phyloP scores from a whole-genome alignment of 1,140 invertebrate species.

The Cheumatopsyche charites region DNA sequence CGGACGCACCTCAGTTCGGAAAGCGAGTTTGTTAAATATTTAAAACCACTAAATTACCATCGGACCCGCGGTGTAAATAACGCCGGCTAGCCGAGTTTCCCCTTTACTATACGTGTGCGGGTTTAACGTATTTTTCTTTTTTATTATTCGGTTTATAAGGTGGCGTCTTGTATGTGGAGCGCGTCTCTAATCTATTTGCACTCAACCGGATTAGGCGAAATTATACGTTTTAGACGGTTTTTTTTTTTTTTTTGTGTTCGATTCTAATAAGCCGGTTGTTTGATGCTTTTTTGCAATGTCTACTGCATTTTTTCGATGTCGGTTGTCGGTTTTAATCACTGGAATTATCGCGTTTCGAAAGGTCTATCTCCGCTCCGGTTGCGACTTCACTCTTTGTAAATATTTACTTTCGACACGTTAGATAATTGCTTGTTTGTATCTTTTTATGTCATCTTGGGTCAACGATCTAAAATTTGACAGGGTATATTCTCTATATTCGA shows the following conservation, averaged over 20 bases:
- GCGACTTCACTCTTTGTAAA: constrained; percentile 4
- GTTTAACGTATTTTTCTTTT: constrained; percentile 1
- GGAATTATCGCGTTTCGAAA: constrained; percentile 20
- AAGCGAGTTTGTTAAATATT: constrained; percentile 22
- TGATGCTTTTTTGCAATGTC: neutral
- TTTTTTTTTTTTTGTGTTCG: constrained; percentile 2
- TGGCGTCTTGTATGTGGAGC: constrained; percentile 15
- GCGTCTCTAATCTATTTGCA: constrained; percentile 19
- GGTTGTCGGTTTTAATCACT: neutral
- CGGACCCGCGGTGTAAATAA: constrained; percentile 23
- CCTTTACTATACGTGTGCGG: no score
- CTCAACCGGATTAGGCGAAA: constrained; percentile 20
- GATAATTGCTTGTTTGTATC: no score
- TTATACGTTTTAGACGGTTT: neutral
- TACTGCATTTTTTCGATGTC: neutral
- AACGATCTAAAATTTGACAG: no score
- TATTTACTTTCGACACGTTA: constrained; percentile 21
- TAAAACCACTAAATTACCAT: constrained; percentile 27
- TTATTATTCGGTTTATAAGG: constrained; percentile 18
- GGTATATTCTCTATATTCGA: no score
- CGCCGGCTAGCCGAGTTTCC: neutral
- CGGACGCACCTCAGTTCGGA: neutral
- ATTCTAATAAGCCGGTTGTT: neutral
- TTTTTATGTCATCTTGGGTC: no score
- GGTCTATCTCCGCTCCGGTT: neutral